Base-by-base conservation (phyloP, 1,140 invertebrate species). In the Bombus affinis region DNA sequence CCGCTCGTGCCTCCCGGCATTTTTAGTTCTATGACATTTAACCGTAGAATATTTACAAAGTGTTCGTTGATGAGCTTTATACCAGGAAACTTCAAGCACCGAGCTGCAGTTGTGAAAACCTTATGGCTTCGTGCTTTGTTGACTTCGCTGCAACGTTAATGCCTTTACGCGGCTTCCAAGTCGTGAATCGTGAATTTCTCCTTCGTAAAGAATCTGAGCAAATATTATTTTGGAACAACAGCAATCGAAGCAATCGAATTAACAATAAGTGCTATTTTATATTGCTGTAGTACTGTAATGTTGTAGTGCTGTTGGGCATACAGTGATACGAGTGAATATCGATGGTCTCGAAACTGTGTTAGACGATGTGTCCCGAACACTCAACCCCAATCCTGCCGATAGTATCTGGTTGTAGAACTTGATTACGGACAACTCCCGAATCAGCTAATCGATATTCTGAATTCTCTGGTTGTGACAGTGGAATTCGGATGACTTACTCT, bases 331-430 rank as follows among this genome's bases (percentile, higher is more conserved):
- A n/a, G 25, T 12, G 2, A n/a, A 62, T n/a, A 62, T 62, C 47
- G 47, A 53, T 53, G 18, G 47, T 53, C 59, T 62, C 59, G 28
- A 62, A n/a, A 13, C 18, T n/a, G 59, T n/a, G 25, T 59, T 39
- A 13, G 59, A 9, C n/a, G 59, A 44, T 25, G 6, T 66, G 37
- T 65, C n/a, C 3, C 28, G 59, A n/a, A 12, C 18, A n/a, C 35
- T n/a, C 39, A 78, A 65, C 75, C 37, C 39, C 28, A 78, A 78
- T 78, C 42, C n/a, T 39, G 5, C 3, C 59, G 18, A 77, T 77
- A 77, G 57, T 32, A 65, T 77, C 75, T n/a, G 28, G 0, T 28
- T 25, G 35, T 37, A 42, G 57, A 77, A 62, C 57, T 25, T 18
- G 59, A 65, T 78, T 78, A 65, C 57, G 28, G 28, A 32, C n/a